Conservation (phyloP, 2,113 vertebrate genomes). For the Amphilophus citrinellus region DNA sequence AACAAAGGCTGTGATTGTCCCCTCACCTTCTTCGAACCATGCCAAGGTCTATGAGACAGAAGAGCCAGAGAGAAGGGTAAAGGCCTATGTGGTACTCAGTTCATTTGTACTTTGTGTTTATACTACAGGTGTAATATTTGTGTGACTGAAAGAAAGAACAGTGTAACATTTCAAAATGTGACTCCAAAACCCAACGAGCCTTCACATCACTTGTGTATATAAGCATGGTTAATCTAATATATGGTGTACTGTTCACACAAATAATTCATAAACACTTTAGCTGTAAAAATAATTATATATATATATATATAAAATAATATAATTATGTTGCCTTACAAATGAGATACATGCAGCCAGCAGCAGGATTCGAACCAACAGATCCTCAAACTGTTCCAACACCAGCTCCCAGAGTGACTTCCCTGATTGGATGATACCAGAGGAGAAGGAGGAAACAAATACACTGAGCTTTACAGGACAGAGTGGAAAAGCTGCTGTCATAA, state of each 20-base stretch:
- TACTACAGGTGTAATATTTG: neutral
- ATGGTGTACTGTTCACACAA: neutral
- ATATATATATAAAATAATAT: no score
- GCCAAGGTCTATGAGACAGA: slow-evolving; percentile 77
- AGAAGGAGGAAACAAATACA: neutral
- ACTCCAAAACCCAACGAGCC: neutral
- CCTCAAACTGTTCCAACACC: slow-evolving; percentile 85
- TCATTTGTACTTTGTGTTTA: neutral
- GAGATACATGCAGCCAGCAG: slow-evolving; percentile 85
- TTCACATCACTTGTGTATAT: neutral
- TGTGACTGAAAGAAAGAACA: neutral
- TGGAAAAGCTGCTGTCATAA: neutral
- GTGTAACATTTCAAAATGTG: neutral
- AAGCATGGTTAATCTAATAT: neutral
- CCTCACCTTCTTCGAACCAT: slow-evolving; percentile 86
- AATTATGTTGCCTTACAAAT: slow-evolving; percentile 77
- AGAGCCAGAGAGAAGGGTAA: neutral
- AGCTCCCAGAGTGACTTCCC: slow-evolving; percentile 85
- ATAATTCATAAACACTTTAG: neutral
- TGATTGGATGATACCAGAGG: slow-evolving; percentile 42
- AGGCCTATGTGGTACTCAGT: neutral
- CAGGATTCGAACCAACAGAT: slow-evolving; percentile 83
- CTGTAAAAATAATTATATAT: neutral
- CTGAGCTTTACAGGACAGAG: neutral
- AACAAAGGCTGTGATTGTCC: slow-evolving; percentile 85